A percentile compares a stretch with the other conserved stretches of the same genome.
These are phyloP conservation scores for Saguinus midas DNA, from an alignment of 2,113 vertebrate species.

Conservation along the genomic window DNA sequence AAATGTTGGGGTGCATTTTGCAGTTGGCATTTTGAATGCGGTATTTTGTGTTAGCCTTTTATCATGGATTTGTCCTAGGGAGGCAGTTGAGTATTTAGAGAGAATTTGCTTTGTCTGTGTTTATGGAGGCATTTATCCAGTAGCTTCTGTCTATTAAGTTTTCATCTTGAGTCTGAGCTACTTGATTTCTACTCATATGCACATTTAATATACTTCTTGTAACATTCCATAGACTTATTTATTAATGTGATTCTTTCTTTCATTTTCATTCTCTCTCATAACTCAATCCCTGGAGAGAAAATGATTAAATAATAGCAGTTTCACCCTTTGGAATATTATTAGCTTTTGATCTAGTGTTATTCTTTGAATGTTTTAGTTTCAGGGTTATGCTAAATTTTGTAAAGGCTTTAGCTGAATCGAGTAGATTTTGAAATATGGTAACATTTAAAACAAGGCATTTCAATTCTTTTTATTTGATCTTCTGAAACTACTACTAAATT, in stretches of 20 bases:
- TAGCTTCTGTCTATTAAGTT: background rate
- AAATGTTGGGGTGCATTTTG: background rate
- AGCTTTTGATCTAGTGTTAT: slow-evolving; percentile 33
- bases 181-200: background rate
- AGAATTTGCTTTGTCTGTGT: background rate
- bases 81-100: background rate
- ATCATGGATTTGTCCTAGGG: background rate
- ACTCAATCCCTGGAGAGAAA: slow-evolving; percentile 27
- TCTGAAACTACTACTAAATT: slow-evolving; percentile 48
- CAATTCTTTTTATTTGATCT: slow-evolving; percentile 5
- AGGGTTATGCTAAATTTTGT: slow-evolving; percentile 46
- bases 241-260: slow-evolving; percentile 3
- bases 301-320: slow-evolving; percentile 43
- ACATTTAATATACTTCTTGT: background rate
- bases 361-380: slow-evolving; percentile 44
- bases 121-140: background rate
- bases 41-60: slow-evolving; percentile 22
- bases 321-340: slow-evolving; percentile 17
- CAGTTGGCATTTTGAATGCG: background rate
- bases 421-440: slow-evolving; percentile 27
- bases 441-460: slow-evolving; percentile 23
- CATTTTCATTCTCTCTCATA: slow-evolving; percentile 39
- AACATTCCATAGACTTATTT: background rate
- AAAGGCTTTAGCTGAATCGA: slow-evolving; percentile 30
- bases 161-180: background rate